Evolutionary conservation across 2,888 invertebrate genomes (phyloP).

Genomic region (Frankliniella intonsa): DNA sequence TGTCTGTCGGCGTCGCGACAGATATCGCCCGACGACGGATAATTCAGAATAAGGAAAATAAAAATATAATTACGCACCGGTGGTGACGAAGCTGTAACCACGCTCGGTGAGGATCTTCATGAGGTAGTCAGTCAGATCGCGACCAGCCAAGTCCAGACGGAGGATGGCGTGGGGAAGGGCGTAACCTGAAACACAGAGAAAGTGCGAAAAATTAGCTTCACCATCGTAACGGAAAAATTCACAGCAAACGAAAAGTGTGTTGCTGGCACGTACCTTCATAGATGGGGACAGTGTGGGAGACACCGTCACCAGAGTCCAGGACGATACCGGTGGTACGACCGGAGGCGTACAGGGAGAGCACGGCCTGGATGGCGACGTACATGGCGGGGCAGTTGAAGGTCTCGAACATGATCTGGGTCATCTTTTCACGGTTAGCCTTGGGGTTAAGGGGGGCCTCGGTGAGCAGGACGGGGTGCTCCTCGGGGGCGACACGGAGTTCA

Average conservation of each 20-base stretch:
- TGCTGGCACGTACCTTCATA: constrained; percentile 66
- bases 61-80: constrained; percentile 42
- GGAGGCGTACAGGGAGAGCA: constrained; percentile 89
- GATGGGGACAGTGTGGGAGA: constrained; percentile 91
- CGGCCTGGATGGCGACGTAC: constrained; percentile 94
- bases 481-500: constrained; percentile 83
- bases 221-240: not conserved
- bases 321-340: constrained; percentile 96
- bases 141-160: constrained; percentile 93
- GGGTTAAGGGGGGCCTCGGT: constrained; percentile 90
- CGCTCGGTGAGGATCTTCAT: constrained; percentile 96
- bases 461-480: constrained; percentile 87
- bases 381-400: constrained; percentile 90
- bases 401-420: constrained; percentile 90
- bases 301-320: constrained; percentile 90
- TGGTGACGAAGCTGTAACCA: constrained; percentile 92
- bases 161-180: constrained; percentile 94
- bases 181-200: constrained; percentile 50
- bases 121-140: constrained; percentile 94
- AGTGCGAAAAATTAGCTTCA: not conserved
- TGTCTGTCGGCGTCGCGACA: no score
- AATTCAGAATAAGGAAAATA: no score
- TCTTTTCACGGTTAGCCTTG: constrained; percentile 89
- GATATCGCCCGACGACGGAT: no score
- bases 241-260: not conserved